These are phyloP conservation scores for Boulengeromyrus knoepffleri DNA, from an alignment of 2,113 vertebrate species.

Conservation along the genomic window DNA sequence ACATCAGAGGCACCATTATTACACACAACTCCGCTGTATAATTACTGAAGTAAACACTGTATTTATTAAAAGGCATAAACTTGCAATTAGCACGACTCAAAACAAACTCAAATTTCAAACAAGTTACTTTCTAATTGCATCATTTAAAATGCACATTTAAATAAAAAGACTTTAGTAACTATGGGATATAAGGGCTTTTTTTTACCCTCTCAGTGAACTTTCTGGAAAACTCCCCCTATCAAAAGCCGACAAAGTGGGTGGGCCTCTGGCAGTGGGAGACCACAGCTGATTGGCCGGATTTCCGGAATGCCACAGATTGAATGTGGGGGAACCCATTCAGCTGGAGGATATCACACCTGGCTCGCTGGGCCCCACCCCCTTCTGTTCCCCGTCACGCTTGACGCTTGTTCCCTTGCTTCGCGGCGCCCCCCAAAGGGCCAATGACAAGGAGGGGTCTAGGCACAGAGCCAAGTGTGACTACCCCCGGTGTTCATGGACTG, in stretches of 20 bases:
- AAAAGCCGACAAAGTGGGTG: neutral
- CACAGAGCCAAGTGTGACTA: conserved; percentile 40
- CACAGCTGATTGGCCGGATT: neutral
- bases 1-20: neutral
- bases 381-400: neutral
- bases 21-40: neutral
- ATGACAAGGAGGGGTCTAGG: conserved; percentile 10
- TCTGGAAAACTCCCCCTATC: neutral
- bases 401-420: neutral
- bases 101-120: neutral
- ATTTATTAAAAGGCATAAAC: neutral
- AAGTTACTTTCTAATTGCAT: neutral
- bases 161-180: neutral
- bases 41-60: neutral
- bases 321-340: conserved; percentile 9
- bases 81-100: conserved; percentile 16
- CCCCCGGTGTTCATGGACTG: conserved; percentile 49
- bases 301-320: neutral
- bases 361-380: conserved; percentile 22
- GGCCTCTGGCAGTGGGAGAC: neutral
- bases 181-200: neutral
- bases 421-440: conserved; percentile 13
- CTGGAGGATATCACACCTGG: conserved; percentile 22
- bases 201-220: neutral
- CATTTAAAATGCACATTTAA: neutral